Base-by-base conservation (phyloP, 2,797 vertebrate species). In the Coracias cyanogaster region DNA sequence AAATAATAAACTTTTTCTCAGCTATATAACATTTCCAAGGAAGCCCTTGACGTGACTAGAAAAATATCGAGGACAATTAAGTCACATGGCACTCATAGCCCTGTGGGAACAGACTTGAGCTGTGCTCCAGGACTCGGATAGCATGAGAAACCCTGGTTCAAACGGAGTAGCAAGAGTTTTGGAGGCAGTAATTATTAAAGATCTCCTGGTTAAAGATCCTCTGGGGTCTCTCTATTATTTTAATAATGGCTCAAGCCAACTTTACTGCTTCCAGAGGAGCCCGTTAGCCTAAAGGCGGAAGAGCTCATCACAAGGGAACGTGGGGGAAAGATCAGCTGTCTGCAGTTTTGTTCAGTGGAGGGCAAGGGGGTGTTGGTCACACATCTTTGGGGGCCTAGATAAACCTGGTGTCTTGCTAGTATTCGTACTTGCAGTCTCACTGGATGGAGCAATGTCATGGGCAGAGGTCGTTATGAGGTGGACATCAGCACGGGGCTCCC, bases 1-100 rank as follows among this genome's bases (percentile, higher is more conserved):
- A 81, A 82, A 89, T 93, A 96, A 95, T 94, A 95, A 97, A 95
- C 86, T 88, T 86, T 87, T 95, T 94, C 91, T 92, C 79, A 79
- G 95, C 89, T 92, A 70, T 84, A 84, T 74, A 95, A 86, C 86
- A 94, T 93, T 96, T 92, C 60, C 33, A 83, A 95, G 85, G 94
- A 95, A 96, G 86, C 54, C 43, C 58, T 82, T 95, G 94, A 93
- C 20, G 2, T 65, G 74, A 70, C 58, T 67, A 61, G 87, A 82
- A 94, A 94, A 95, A 93, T 71, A 93, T 70, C 8, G 62, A 81
- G 89, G 94, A 86, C 90, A 90, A 89, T 96, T 93, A 96, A 95
- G 81, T 84, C 90, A 88, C 49, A 81, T 65, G 90, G 94, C 78
- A 90, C 49, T 57, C 3, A 3, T 1, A 82, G 46, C 41, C 90